phyloP scores from a whole-genome alignment of 1,140 invertebrate genomes.

The Lepidurus packardi region DNA sequence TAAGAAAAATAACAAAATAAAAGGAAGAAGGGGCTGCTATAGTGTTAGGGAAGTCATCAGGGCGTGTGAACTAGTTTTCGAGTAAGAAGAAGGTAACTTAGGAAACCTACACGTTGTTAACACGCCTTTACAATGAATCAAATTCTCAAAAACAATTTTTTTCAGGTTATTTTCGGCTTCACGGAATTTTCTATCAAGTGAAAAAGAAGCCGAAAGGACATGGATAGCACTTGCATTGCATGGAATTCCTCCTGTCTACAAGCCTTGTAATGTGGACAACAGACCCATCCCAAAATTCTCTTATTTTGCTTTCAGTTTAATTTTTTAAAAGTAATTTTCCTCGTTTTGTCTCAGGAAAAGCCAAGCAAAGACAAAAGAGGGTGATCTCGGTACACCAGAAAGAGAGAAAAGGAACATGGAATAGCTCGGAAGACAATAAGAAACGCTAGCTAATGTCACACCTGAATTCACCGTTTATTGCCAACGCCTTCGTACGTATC shows the following conservation, averaged over 20 bases:
- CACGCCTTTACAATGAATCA: background rate
- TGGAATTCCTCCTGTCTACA: too few species aligned
- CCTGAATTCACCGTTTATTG: slow-evolving; percentile 8
- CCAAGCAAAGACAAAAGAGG: too few species aligned
- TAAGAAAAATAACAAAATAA: background rate
- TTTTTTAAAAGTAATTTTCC: too few species aligned
- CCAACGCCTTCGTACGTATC: background rate
- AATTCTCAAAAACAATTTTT: background rate
- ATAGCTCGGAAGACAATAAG: background rate
- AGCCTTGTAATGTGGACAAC: too few species aligned
- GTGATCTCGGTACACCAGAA: too few species aligned
- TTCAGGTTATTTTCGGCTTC: too few species aligned
- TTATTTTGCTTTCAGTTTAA: too few species aligned
- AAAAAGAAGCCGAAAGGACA: too few species aligned
- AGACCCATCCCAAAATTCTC: too few species aligned
- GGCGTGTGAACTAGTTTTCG: background rate
- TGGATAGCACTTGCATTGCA: too few species aligned
- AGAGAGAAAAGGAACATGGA: background rate
- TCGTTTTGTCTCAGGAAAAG: too few species aligned
- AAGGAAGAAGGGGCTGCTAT: background rate
- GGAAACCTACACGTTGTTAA: background rate
- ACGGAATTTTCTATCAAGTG: too few species aligned
- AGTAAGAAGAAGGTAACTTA: background rate
- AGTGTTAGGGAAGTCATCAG: background rate
- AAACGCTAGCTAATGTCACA: background rate